A percentile compares a stretch with the other conserved stretches of the same genome.
Evolutionary conservation across 2,113 vertebrate genomes (phyloP).

Genomic region (Dipodomys merriami): DNA sequence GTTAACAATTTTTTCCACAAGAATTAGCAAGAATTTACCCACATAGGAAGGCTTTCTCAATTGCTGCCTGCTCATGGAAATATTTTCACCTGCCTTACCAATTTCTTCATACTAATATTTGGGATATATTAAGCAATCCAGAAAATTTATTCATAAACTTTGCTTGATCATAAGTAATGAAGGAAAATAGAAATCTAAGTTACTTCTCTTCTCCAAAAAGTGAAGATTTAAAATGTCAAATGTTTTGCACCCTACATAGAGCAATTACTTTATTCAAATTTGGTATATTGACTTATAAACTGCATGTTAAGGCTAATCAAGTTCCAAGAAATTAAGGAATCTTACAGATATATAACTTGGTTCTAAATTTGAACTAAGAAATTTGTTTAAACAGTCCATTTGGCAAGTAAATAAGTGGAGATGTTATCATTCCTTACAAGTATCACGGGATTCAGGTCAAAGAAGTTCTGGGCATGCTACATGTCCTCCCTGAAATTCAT

Average conservation of each 20-base stretch:
- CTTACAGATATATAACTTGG: neutral
- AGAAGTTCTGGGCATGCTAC: neutral
- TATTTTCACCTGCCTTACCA: conserved; percentile 30
- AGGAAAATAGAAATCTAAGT: conserved; percentile 23
- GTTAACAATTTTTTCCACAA: conserved; percentile 4
- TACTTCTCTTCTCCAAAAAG: neutral
- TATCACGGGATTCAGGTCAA: neutral
- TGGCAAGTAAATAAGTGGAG: conserved; percentile 20
- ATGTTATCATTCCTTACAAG: neutral
- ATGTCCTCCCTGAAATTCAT: neutral
- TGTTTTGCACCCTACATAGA: neutral
- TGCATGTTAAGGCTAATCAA: neutral
- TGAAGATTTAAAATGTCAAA: conserved; percentile 7
- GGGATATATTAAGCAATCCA: conserved; percentile 40
- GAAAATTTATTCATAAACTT: conserved; percentile 36
- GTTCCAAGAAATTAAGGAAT: conserved; percentile 50
- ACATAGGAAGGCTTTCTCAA: neutral
- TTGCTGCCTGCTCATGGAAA: conserved; percentile 25
- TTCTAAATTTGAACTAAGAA: conserved; percentile 10
- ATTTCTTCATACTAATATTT: neutral
- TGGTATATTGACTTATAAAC: conserved; percentile 45
- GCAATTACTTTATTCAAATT: conserved; percentile 30
- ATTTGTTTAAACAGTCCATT: conserved; percentile 21
- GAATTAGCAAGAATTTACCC: conserved; percentile 21
- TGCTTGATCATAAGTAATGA: conserved; percentile 45